phyloP scores from a whole-genome alignment of 2,888 invertebrate species.

The Cephus sareptanus region DNA sequence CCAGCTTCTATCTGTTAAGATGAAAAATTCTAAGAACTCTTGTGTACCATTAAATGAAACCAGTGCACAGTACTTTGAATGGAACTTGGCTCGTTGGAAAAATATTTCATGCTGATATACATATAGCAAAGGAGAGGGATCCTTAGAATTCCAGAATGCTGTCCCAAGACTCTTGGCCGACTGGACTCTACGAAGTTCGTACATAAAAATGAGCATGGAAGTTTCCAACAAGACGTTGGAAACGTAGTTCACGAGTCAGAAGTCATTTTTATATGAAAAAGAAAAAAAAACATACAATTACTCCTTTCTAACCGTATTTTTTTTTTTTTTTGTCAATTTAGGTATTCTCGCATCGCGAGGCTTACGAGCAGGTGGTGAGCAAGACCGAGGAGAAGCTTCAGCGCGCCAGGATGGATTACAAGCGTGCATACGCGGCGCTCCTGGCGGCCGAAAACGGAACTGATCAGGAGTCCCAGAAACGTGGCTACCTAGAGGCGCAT shows the following conservation, averaged over 20 bases:
- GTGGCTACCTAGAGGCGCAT: constrained; percentile 88
- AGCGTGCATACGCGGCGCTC: constrained; percentile 84
- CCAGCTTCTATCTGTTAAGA: background rate
- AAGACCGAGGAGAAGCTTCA: constrained; percentile 88
- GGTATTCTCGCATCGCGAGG: constrained; percentile 88
- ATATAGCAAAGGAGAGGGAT: background rate
- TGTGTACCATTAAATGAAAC: background rate
- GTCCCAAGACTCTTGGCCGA: background rate
- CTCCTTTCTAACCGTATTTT: background rate
- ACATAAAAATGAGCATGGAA: no score
- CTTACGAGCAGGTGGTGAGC: constrained; percentile 86
- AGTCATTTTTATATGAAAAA: background rate
- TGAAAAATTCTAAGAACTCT: background rate
- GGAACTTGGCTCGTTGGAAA: background rate
- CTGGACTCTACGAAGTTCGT: background rate
- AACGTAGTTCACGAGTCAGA: background rate
- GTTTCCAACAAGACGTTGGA: background rate
- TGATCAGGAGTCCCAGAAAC: constrained; percentile 73
- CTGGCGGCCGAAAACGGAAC: constrained; percentile 75
- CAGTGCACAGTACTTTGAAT: background rate
- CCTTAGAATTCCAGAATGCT: background rate
- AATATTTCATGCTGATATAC: background rate
- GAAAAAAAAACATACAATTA: background rate
- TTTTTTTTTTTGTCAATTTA: constrained; percentile 21
- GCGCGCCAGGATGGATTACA: constrained; percentile 87